Conservation (phyloP, 2,888 invertebrate genomes). For the Epistrophe grossulariae region DNA sequence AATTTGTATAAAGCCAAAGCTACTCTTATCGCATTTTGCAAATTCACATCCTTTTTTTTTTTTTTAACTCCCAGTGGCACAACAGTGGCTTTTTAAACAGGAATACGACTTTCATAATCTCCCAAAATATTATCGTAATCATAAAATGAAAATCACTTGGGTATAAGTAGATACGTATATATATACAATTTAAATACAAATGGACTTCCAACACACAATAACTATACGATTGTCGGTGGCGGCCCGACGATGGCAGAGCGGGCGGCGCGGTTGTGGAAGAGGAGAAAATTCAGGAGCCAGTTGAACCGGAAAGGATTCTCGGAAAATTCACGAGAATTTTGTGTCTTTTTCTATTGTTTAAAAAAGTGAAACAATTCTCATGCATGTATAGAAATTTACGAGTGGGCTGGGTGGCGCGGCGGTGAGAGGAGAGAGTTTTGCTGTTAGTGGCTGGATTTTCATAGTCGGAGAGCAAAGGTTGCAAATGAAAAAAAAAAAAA, state of each 20-base stretch:
- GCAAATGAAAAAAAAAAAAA: no score
- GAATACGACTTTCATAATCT: conserved; percentile 49
- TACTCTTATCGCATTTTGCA: conserved; percentile 30
- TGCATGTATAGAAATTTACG: conserved; percentile 17
- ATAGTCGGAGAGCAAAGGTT: not conserved
- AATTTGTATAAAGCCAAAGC: not conserved
- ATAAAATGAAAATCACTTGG: conserved; percentile 63
- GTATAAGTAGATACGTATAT: conserved; percentile 12
- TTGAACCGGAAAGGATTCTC: conserved; percentile 32
- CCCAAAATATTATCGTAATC: conserved; percentile 68
- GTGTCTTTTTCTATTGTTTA: conserved; percentile 47
- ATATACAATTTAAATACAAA: conserved; percentile 17
- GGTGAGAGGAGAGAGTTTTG: not conserved
- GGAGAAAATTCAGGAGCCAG: not conserved
- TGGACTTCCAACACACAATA: conserved; percentile 10
- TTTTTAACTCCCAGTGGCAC: not conserved
- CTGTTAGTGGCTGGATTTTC: not conserved
- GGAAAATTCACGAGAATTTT: conserved; percentile 36
- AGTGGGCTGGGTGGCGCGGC: not conserved
- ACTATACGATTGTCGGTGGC: not conserved
- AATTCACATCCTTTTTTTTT: conserved; percentile 23
- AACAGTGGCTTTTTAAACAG: conserved; percentile 26
- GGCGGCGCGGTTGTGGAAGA: no score
- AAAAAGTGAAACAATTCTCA: conserved; percentile 48
- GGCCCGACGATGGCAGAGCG: no score